phyloP scores from a whole-genome alignment of 1,140 invertebrate species.

The Kradibia gibbosae region DNA sequence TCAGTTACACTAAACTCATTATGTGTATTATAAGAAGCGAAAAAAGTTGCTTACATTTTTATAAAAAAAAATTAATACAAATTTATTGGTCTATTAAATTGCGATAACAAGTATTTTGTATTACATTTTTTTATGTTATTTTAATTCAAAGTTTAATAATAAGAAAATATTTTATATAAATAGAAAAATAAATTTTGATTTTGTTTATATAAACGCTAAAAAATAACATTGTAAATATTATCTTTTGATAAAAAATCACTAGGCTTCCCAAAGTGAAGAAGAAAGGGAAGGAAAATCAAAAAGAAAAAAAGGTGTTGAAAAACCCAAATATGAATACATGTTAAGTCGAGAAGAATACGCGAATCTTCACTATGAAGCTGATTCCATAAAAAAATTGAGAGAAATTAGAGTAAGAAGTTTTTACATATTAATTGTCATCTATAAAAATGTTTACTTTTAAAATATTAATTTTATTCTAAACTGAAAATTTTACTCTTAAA shows the following conservation, averaged over 20 bases:
- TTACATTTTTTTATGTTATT: too few relatives aligned
- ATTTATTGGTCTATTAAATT: too few relatives aligned
- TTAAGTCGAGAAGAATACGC: conserved; percentile 75
- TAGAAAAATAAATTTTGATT: not conserved
- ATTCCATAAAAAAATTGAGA: conserved; percentile 76
- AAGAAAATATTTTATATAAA: too few relatives aligned
- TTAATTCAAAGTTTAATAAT: too few relatives aligned
- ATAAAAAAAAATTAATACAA: too few relatives aligned
- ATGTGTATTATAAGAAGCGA: not conserved
- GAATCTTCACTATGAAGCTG: conserved; percentile 76
- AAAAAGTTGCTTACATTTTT: not conserved
- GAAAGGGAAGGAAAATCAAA: conserved; percentile 52
- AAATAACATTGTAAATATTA: not conserved
- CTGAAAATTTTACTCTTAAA: too few relatives aligned
- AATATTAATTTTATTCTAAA: too few relatives aligned
- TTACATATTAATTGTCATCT: not conserved
- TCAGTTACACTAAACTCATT: not conserved
- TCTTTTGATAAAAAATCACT: not conserved
- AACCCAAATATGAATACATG: conserved; percentile 72
- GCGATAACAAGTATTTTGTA: too few relatives aligned
- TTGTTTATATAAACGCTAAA: not conserved
- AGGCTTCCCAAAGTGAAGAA: conserved; percentile 56
- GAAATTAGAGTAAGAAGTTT: conserved; percentile 72
- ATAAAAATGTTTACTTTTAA: too few relatives aligned
- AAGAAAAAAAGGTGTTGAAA: conserved; percentile 67